phyloP scores from a whole-genome alignment of 1,140 invertebrate genomes.

The Branchinecta lindahli region DNA sequence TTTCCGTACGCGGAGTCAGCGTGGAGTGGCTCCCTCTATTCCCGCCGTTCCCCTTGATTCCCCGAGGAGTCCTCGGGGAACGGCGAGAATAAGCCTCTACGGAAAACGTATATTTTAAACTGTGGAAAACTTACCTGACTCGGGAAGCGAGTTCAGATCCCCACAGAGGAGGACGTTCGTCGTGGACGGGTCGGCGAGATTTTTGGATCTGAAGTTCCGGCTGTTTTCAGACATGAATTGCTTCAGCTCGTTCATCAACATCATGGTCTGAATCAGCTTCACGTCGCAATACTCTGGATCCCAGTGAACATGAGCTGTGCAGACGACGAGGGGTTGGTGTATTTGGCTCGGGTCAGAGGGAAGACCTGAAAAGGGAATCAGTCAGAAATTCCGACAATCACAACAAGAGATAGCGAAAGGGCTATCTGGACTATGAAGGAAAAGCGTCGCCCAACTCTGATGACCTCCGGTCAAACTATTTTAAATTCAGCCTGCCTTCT shows the following conservation, averaged over 20 bases:
- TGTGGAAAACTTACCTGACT: constrained; percentile 54
- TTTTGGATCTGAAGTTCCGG: constrained; percentile 39
- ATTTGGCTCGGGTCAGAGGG: constrained; percentile 54
- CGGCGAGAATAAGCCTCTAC: too few species aligned
- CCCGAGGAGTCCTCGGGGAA: too few species aligned
- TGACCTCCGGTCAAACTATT: too few species aligned
- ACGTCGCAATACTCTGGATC: constrained; percentile 99
- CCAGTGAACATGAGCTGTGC: constrained; percentile 98
- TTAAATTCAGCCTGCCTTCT: too few species aligned
- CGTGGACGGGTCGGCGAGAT: constrained; percentile 52
- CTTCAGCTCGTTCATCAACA: constrained; percentile 84
- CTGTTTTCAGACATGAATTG: constrained; percentile 61
- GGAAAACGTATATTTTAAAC: too few species aligned
- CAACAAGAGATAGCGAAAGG: too few species aligned
- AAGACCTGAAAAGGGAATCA: constrained; percentile 34
- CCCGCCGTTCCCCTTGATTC: too few species aligned
- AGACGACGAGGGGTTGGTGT: constrained; percentile 77
- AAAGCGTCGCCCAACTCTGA: too few species aligned
- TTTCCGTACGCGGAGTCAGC: too few species aligned
- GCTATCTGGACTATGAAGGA: too few species aligned
- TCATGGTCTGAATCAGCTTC: constrained; percentile 99
- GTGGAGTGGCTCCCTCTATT: too few species aligned
- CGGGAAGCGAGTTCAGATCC: constrained; percentile 95
- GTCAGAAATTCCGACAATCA: constrained; percentile 11
- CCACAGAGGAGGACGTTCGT: constrained; percentile 91